These are phyloP conservation scores for Cephonodes hylas DNA, from an alignment of 2,888 invertebrate species.

Conservation along the genomic window DNA sequence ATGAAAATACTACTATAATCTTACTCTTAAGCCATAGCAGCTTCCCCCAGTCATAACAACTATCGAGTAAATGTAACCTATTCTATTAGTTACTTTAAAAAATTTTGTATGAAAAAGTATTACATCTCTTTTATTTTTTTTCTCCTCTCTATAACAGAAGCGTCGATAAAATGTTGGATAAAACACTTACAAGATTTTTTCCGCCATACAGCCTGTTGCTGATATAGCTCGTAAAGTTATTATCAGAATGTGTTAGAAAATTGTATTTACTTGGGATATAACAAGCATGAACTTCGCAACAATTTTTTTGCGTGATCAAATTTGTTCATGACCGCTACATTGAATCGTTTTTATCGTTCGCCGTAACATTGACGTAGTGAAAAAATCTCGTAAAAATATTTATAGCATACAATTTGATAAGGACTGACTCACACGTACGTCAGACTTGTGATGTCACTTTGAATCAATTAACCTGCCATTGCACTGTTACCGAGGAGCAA, in stretches of 20 bases:
- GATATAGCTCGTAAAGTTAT: background rate
- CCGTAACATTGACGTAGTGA: conserved; percentile 35
- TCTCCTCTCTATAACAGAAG: too few species aligned
- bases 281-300: conserved; percentile 18
- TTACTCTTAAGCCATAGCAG: too few species aligned
- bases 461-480: conserved; percentile 9
- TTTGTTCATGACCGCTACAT: conserved; percentile 20
- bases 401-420: conserved; percentile 37
- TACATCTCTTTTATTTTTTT: too few species aligned
- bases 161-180: too few species aligned
- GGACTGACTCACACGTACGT: conserved; percentile 42
- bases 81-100: too few species aligned
- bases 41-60: too few species aligned
- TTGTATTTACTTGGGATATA: conserved; percentile 11
- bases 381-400: conserved; percentile 35
- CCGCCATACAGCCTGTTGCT: background rate
- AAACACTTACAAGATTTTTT: background rate
- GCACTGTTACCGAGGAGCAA: background rate
- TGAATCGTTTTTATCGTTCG: conserved; percentile 27
- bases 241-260: background rate
- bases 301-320: conserved; percentile 27
- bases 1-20: too few species aligned
- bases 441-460: conserved; percentile 19
- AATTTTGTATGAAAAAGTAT: too few species aligned
- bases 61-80: too few species aligned